A percentile compares a stretch with the other conserved stretches of the same genome.
Conservation (phyloP, 2,888 invertebrate genomes). For the Dasypolia templi region DNA sequence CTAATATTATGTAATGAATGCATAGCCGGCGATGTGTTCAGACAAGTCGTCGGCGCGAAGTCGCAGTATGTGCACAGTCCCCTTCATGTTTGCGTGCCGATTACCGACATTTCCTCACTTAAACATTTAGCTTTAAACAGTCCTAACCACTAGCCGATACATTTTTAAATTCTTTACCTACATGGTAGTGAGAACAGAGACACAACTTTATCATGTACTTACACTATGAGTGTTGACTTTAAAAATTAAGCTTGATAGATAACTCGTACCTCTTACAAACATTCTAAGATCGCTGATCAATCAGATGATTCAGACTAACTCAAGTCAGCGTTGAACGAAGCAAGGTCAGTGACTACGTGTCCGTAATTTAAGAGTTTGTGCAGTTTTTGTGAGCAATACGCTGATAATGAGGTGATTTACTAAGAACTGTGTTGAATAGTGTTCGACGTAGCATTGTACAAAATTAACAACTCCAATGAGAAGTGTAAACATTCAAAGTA, state of each 20-base stretch:
- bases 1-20: conserved; percentile 50
- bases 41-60: conserved; percentile 27
- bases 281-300: conserved; percentile 72
- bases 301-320: conserved; percentile 78
- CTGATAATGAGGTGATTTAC: conserved; percentile 78
- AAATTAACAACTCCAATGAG: conserved; percentile 64
- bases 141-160: conserved; percentile 52
- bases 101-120: conserved; percentile 50
- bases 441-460: conserved; percentile 73
- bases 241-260: conserved; percentile 43
- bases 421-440: conserved; percentile 76
- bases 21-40: conserved; percentile 24
- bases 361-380: conserved; percentile 64
- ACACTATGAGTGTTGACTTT: conserved; percentile 20
- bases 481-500: conserved; percentile 67
- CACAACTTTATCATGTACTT: conserved; percentile 6
- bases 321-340: conserved; percentile 61
- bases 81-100: conserved; percentile 55
- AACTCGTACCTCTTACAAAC: conserved; percentile 53
- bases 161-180: conserved; percentile 15
- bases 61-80: conserved; percentile 49
- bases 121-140: conserved; percentile 57
- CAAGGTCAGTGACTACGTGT: conserved; percentile 79
- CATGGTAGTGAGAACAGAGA: not conserved
- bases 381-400: conserved; percentile 64